Base-by-base conservation (phyloP, 1,140 invertebrate species). In the Harpegnathos saltator region DNA sequence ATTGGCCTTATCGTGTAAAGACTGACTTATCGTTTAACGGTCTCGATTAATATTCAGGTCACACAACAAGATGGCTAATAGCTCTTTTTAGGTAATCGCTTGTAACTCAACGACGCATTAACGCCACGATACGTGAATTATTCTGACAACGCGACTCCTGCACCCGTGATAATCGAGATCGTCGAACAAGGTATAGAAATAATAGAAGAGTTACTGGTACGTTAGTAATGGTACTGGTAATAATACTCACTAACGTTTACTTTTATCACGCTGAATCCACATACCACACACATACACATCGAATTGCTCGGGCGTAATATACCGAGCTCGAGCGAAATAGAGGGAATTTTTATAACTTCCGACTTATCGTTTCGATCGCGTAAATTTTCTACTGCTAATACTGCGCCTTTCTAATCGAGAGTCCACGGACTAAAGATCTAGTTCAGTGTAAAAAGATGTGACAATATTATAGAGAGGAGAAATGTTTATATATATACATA, bases 1-100 rank as follows among this genome's bases (percentile, higher is more conserved):
- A 91, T 89, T 90, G 90, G 75, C 92, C 92, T 92, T 92, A 92
- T 87, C 85, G 85, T 77, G 89, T 90, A 91, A 44, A 92, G 92
- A 92, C 92, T 92, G 92, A 92, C 88, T 87, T 84, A 77, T 86
- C 63, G 61, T 63, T 80, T 91, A 89, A 89, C 85, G 90, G 89
- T 90, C 86, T 83, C 84, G 83, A 73, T 54, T 65, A 66, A 82
- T 48, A 61, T 54, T 62, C 69, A 65, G n/a, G 71, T 63, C 14
- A 14, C 26, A 22, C 66, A 77, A 22, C 66, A 77, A 78, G 3
- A 44, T 12, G 22, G 14, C 12, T 68, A n/a, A 38, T 26, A 15
- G 56, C 9, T 54, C 29, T 54, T 65, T n/a, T 52, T 74, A 48
- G 56, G 1, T 38, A 48, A 62, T 61, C 11, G 11, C 29, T 77